phyloP scores from a whole-genome alignment of 2,113 vertebrate species.

The Burhinus bistriatus region DNA sequence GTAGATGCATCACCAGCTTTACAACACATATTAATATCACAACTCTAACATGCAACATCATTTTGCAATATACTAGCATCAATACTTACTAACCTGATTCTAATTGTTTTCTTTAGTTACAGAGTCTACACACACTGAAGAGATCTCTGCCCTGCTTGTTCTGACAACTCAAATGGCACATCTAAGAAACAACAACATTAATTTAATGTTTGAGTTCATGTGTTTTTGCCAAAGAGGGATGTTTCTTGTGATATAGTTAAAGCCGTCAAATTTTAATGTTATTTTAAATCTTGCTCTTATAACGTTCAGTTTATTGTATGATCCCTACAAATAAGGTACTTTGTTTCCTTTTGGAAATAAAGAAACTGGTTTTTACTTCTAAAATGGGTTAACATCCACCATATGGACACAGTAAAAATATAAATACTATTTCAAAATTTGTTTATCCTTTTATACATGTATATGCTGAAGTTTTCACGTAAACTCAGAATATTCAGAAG shows the following conservation, averaged over 20 bases:
- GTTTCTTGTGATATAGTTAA: neutral
- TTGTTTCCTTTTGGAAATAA: neutral
- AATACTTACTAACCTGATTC: neutral
- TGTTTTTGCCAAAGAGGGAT: neutral
- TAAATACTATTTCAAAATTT: neutral
- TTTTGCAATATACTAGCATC: neutral
- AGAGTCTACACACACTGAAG: neutral
- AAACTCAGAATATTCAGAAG: neutral
- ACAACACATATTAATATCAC: neutral
- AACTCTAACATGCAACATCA: neutral
- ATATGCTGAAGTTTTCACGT: neutral
- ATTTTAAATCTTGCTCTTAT: neutral
- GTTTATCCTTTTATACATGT: neutral
- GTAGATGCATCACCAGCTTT: neutral
- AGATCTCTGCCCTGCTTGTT: neutral
- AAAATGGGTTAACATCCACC: neutral
- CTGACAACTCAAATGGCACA: neutral
- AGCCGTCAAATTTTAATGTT: neutral
- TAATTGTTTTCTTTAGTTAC: neutral
- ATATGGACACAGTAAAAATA: neutral
- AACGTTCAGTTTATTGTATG: neutral
- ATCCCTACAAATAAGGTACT: neutral
- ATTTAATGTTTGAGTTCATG: neutral
- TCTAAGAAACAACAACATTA: neutral
- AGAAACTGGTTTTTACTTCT: neutral